Percentiles rank a stretch among this genome's conserved stretches.
phyloP scores from a whole-genome alignment of 2,888 invertebrate species.

The Leptinotarsa tumamoca region DNA sequence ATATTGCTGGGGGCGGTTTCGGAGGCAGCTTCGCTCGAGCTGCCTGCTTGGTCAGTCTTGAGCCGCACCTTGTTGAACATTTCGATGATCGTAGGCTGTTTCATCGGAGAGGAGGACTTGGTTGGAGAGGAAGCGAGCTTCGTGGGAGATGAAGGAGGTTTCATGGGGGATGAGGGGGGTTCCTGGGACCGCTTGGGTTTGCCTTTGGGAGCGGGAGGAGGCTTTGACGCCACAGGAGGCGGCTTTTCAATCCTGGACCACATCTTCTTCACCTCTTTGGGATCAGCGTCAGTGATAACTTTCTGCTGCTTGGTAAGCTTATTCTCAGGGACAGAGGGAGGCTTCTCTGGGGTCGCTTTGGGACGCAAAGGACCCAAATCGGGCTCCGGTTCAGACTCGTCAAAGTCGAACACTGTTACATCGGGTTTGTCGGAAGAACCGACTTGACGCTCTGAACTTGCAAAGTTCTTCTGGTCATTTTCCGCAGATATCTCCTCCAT shows the following conservation, averaged over 20 bases:
- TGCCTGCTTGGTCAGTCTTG: too few species aligned
- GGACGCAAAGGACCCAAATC: conserved; percentile 32
- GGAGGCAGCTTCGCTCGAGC: not conserved
- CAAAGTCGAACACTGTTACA: conserved; percentile 44
- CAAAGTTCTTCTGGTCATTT: not conserved
- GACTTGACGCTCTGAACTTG: not conserved
- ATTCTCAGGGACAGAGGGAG: not conserved
- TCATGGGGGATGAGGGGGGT: conserved; percentile 7
- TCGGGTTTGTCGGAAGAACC: conserved; percentile 30
- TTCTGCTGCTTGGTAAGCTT: not conserved
- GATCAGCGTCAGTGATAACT: not conserved
- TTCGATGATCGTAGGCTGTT: conserved; percentile 44
- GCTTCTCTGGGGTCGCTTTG: conserved; percentile 12
- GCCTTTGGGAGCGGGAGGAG: not conserved
- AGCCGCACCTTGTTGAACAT: conserved; percentile 40
- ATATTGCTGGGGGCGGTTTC: conserved; percentile 10
- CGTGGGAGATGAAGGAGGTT: conserved; percentile 12
- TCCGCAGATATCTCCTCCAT: not conserved
- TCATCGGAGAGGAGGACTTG: conserved; percentile 43
- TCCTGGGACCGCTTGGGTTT: not conserved
- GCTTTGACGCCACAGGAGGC: not conserved
- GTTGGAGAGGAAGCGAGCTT: conserved; percentile 5
- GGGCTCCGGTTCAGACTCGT: conserved; percentile 41
- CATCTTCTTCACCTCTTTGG: conserved; percentile 12
- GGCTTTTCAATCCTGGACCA: conserved; percentile 12